phyloP scores from a whole-genome alignment of 1,140 invertebrate genomes.

The Acromyrmex echinatior region DNA sequence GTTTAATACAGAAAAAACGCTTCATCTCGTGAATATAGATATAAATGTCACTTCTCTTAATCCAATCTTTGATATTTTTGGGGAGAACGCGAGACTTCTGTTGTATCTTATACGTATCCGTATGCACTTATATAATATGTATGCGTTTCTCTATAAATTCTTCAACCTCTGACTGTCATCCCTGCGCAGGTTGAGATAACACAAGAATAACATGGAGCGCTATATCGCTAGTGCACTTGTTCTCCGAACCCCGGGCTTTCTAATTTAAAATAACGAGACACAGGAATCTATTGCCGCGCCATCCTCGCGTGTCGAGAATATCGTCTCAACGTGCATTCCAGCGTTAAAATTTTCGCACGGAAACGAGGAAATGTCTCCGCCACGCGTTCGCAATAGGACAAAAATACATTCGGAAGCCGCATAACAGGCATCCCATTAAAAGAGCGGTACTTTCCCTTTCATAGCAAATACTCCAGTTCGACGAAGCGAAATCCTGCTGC shows the following conservation, averaged over 20 bases:
- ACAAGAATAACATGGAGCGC: conserved; percentile 1
- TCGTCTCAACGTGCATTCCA: conserved; percentile 7
- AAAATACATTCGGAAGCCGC: conserved; percentile 53
- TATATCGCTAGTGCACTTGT: not conserved
- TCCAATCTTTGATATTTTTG: not conserved
- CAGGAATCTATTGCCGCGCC: conserved; percentile 36
- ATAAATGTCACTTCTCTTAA: not conserved
- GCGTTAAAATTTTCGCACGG: conserved; percentile 41
- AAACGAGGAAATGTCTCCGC: not conserved
- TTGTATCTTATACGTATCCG: not conserved
- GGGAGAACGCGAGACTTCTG: not conserved
- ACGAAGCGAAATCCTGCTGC: conserved; percentile 30
- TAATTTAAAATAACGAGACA: conserved; percentile 63
- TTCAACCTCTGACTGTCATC: not conserved
- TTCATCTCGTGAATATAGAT: not conserved
- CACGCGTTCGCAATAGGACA: conserved; percentile 18
- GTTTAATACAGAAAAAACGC: not conserved
- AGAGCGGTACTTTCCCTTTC: conserved; percentile 53
- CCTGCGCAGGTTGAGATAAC: not conserved
- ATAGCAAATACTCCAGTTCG: conserved; percentile 19
- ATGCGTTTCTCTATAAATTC: conserved; percentile 1
- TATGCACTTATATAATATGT: not conserved
- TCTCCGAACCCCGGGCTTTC: conserved; percentile 10
- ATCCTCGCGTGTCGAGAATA: not conserved
- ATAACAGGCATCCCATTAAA: conserved; percentile 46